Evolutionary conservation across 2,888 invertebrate genomes (phyloP).

Genomic region (Morpho helenor): DNA sequence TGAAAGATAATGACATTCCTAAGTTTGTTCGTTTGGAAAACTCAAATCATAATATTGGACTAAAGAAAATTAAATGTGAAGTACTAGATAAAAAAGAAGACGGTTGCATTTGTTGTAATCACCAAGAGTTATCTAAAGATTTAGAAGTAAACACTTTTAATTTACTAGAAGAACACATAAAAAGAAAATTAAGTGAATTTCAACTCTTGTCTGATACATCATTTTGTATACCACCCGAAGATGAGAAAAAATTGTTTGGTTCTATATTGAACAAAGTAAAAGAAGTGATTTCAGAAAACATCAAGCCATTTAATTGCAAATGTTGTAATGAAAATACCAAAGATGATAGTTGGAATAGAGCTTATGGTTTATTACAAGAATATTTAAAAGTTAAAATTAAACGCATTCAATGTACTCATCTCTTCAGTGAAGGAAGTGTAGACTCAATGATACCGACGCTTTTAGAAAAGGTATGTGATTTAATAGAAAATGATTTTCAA

Average conservation of each 20-base stretch:
- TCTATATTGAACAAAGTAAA: slow-evolving; percentile 52
- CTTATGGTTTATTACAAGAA: slow-evolving; percentile 61
- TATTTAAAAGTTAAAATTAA: slow-evolving; percentile 66
- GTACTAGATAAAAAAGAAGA: slow-evolving; percentile 7
- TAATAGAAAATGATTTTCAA: slow-evolving; percentile 65
- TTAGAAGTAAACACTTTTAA: slow-evolving; percentile 63
- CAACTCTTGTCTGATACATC: slow-evolving; percentile 41
- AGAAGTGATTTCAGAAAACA: slow-evolving; percentile 51
- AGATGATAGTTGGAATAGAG: slow-evolving; percentile 60
- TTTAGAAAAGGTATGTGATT: slow-evolving; percentile 49
- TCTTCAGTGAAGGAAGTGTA: slow-evolving; percentile 34
- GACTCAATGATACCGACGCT: slow-evolving; percentile 43
- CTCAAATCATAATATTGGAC: background rate
- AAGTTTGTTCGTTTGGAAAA: background rate
- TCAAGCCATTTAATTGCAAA: slow-evolving; percentile 44
- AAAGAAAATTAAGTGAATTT: slow-evolving; percentile 49
- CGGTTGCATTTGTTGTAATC: slow-evolving; percentile 50
- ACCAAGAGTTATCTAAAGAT: slow-evolving; percentile 42
- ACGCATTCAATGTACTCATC: slow-evolving; percentile 52
- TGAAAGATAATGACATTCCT: background rate
- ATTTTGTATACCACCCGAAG: slow-evolving; percentile 40
- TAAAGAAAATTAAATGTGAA: background rate
- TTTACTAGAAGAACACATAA: slow-evolving; percentile 58
- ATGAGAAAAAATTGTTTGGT: slow-evolving; percentile 50
- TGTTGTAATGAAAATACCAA: slow-evolving; percentile 34